Percentiles rank a stretch among this genome's conserved stretches.
These are phyloP conservation scores for zebrafish (Danio rerio) DNA, from an alignment of 2,113 vertebrate genomes.

Conservation along the genomic window DNA sequence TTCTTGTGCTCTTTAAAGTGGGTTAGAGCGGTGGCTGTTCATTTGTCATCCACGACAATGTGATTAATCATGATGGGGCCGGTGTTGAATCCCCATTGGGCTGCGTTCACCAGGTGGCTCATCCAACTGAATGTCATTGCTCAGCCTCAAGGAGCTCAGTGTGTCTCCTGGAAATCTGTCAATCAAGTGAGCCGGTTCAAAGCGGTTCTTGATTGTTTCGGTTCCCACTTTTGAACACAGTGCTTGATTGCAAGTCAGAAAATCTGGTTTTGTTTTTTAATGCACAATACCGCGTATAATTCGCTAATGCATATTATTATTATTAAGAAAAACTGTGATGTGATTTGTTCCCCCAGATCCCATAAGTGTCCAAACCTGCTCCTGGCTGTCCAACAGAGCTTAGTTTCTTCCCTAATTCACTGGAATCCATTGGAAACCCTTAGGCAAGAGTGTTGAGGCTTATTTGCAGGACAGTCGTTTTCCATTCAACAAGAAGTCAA, in stretches of 20 bases:
- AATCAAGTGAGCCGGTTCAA: background rate
- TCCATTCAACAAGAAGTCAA: background rate
- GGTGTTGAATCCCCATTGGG: conserved; percentile 62
- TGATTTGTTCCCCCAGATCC: too few relatives aligned
- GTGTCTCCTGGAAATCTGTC: background rate
- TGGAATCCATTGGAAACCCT: too few relatives aligned
- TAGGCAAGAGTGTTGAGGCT: too few relatives aligned
- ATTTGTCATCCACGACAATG: conserved; percentile 75
- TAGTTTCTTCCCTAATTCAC: too few relatives aligned
- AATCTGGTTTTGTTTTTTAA: too few relatives aligned
- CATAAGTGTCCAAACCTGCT: too few relatives aligned
- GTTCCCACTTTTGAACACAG: background rate
- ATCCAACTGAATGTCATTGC: conserved; percentile 27
- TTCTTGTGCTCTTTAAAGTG: conserved; percentile 66
- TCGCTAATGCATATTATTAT: background rate
- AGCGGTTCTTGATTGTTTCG: background rate
- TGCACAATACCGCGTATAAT: background rate
- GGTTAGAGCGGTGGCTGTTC: conserved; percentile 65
- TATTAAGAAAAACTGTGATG: too few relatives aligned
- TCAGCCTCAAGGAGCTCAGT: conserved; percentile 2
- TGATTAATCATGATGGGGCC: conserved; percentile 72
- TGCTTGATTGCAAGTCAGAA: background rate
- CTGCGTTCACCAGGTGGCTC: conserved; percentile 44
- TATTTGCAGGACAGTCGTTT: too few relatives aligned
- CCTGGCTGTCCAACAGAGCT: too few relatives aligned